phyloP scores from a whole-genome alignment of 2,888 invertebrate species.

The Entomobrya multifasciata region DNA sequence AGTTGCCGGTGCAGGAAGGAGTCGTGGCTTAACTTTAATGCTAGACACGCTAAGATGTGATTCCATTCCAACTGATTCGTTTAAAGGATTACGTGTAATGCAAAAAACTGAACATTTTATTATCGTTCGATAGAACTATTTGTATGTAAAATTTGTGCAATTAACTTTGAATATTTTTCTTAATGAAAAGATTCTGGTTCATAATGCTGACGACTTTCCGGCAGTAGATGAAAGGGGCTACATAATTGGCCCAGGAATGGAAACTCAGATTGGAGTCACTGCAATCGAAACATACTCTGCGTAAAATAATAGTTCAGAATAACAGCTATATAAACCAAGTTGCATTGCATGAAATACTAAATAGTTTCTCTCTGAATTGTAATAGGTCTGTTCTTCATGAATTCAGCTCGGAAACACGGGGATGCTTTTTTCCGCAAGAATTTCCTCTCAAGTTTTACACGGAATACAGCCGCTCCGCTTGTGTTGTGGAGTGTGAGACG shows the following conservation, averaged over 20 bases:
- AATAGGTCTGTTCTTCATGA: conserved; percentile 70
- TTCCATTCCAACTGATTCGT: conserved; percentile 77
- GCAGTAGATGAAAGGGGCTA: conserved; percentile 77
- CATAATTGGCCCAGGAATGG: conserved; percentile 79
- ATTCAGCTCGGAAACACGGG: conserved; percentile 74
- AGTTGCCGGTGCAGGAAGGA: conserved; percentile 78
- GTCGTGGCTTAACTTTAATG: conserved; percentile 77
- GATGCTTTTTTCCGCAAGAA: conserved; percentile 79
- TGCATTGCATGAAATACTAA: no score
- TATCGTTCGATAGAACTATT: no score
- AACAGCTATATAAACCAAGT: no score
- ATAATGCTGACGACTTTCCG: conserved; percentile 78
- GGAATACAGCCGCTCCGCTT: conserved; percentile 78
- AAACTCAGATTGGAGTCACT: conserved; percentile 77
- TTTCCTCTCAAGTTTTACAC: conserved; percentile 78
- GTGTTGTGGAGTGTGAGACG: conserved; percentile 79
- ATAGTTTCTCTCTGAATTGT: background rate
- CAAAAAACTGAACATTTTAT: background rate
- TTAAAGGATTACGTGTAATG: conserved; percentile 76
- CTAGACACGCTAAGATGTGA: conserved; percentile 78
- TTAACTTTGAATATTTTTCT: background rate
- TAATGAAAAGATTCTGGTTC: conserved; percentile 71
- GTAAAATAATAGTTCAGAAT: conserved; percentile 6
- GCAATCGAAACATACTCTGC: conserved; percentile 76
- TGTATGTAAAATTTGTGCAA: no score